These are phyloP conservation scores for Drosophila colorata DNA, from an alignment of 2,888 invertebrate genomes.

Conservation along the genomic window DNA sequence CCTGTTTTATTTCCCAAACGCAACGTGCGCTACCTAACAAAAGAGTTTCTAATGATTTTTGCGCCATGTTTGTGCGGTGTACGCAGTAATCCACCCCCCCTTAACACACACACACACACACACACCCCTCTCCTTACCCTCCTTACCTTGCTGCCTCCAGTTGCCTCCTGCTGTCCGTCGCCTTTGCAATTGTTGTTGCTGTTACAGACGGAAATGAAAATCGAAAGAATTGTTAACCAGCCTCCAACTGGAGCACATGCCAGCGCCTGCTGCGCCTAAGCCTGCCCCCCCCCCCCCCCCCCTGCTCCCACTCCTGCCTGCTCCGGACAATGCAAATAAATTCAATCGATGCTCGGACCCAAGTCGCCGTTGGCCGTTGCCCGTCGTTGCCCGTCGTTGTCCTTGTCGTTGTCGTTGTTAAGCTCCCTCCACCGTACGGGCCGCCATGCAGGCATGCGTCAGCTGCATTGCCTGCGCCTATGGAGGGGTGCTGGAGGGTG, in stretches of 20 bases:
- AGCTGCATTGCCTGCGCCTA: constrained; percentile 56
- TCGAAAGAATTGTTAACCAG: constrained; percentile 78
- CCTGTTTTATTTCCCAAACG: constrained; percentile 69
- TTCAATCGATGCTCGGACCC: constrained; percentile 76
- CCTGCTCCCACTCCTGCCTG: constrained; percentile 1
- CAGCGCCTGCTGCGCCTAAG: neutral
- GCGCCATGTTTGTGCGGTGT: constrained; percentile 73
- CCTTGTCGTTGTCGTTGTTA: constrained; percentile 43
- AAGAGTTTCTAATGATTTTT: constrained; percentile 83
- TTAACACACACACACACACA: neutral
- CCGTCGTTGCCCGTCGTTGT: neutral
- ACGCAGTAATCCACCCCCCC: constrained; percentile 1
- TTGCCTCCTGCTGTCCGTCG: constrained; percentile 8
- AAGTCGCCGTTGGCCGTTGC: constrained; percentile 65
- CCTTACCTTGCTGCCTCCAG: neutral
- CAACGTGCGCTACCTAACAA: constrained; percentile 75
- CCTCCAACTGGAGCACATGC: constrained; percentile 20
- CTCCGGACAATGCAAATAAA: constrained; percentile 75
- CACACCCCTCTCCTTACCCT: no score
- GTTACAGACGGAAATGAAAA: constrained; percentile 77
- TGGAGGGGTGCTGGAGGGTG: neutral
- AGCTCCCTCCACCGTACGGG: constrained; percentile 29
- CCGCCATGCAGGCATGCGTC: constrained; percentile 58
- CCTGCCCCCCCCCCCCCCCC: constrained; percentile 15
- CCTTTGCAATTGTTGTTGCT: constrained; percentile 48